Conservation (phyloP, 2,113 vertebrate genomes). For the Meriones unguiculatus region DNA sequence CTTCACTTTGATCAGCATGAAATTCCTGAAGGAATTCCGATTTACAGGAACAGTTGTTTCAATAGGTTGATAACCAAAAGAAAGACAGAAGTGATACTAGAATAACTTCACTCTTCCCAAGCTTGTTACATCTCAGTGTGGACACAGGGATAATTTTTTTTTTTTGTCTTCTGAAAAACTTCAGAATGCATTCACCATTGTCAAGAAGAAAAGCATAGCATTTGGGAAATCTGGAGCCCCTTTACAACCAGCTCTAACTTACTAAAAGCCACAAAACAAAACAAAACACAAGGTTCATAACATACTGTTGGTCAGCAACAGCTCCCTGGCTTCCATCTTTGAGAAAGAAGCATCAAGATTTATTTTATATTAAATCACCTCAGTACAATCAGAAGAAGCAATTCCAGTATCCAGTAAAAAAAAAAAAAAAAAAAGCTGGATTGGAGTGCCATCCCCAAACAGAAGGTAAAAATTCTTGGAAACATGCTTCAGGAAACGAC, state of each 20-base stretch:
- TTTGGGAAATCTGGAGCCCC: not conserved
- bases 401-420: too few relatives aligned
- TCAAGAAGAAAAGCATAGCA: not conserved
- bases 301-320: not conserved
- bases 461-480: conserved; percentile 4
- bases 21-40: not conserved
- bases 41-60: not conserved
- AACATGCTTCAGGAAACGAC: not conserved
- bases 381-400: conserved; percentile 4
- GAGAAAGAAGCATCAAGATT: not conserved
- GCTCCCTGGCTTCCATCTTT: not conserved
- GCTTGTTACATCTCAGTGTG: too few relatives aligned
- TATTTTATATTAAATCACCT: conserved; percentile 54
- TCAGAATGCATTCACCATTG: not conserved
- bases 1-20: not conserved
- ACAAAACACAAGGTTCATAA: not conserved
- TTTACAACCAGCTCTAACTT: not conserved
- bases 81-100: not conserved
- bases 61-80: not conserved
- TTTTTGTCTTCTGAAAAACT: not conserved
- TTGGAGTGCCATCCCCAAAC: conserved; percentile 18
- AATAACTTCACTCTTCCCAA: not conserved
- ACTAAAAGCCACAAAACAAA: not conserved
- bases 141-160: accelerated
- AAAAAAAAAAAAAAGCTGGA: not conserved